Base-by-base conservation (phyloP, 2,888 invertebrate genomes). In the Ctena decussata region DNA sequence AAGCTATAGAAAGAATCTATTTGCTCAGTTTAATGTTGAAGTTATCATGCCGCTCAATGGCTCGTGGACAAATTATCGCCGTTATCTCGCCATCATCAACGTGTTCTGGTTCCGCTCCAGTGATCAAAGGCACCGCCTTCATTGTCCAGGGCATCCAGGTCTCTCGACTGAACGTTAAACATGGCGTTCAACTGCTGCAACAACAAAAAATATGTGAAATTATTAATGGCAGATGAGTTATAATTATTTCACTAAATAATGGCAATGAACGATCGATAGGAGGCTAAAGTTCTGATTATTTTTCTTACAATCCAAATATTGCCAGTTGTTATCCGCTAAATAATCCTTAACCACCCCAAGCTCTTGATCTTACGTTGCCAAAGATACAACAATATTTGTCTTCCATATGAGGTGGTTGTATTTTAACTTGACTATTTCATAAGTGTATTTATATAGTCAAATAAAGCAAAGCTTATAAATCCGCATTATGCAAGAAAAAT, bases 1-100 rank as follows among this genome's bases (percentile, higher is more conserved):
- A 65, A 65, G 65, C 65, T 30, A 65, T 65, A 65, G 65, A 65
- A 24, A 65, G 65, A 65, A 65, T 65, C 65, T 65, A 65, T 65
- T 65, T 65, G 65, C 65, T 35, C 35, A 35, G 65, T 65, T 65
- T 65, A 65, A 65, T 65, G 65, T 32, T 35, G 65, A 65, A 65
- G 65, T 65, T 65, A 65, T 65, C 65, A 21, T 35, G 32, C 3
- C 35, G 35, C 35, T 65, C 65, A 65, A 65, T 65, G 65, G 65
- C 35, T 65, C 65, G 30, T 65, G 65, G 65, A 65, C 65, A 65
- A 65, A 65, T 65, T 65, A 65, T 65, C 65, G 35, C 35, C 35
- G 65, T 35, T 65, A 65, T 65, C 65, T 21, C 35, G 65, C 35
- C 65, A 65, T 65, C 65, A 65, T 65, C 65, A 15, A 11, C 18